Evolutionary conservation across 1,140 invertebrate genomes (phyloP), one percentile per base, ranked within the genome.

Genomic region (Thaumatotibia leucotreta): DNA sequence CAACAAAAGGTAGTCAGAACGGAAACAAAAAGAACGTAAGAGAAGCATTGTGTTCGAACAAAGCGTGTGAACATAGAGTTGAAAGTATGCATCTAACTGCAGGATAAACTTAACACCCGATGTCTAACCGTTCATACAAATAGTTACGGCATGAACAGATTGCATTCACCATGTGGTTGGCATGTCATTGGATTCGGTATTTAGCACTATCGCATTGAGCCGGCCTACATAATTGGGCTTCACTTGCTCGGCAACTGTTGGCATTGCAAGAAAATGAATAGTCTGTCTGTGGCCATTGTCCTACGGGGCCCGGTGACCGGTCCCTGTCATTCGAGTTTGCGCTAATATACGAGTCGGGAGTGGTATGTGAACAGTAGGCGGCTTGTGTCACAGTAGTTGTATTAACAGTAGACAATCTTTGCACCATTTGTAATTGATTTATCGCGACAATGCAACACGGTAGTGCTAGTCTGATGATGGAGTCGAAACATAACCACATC

Each of bases 1-100:
- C 84, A 88, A 84, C 84, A 87, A 86, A 58, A 91, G 85, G 88
- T 89, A 84, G 85, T 87, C 84, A 84, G 83, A 84, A 88, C 74
- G 80, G 87, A 88, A 89, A 89, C 86, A 89, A 88, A 88, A 88
- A 88, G 84, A 86, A 83, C 78, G 77, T 84, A 82, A 58, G 84
- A 88, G 79, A 84, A 80, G 84, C 79, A 88, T 88, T 88, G 84
- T 86, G 68, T 80, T 81, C 72, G 74, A 86, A 88, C 82, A 88
- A 86, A 84, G 79, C 84, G 78, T 89, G 87, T 81, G 87, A 89
- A 86, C 71, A 33, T 66, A 67, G 63, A 81, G 73, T 87, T 86
- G 85, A 89, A 88, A 88, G 84, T 82, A 79, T 87, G 82, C 77
- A 76, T 80, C 75, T 79, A 80, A 80, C 74, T 66, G 74, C 73